Evolutionary conservation across 64 coral and sea anemone species (phyloP).

Genomic region (Montipora cactus): DNA sequence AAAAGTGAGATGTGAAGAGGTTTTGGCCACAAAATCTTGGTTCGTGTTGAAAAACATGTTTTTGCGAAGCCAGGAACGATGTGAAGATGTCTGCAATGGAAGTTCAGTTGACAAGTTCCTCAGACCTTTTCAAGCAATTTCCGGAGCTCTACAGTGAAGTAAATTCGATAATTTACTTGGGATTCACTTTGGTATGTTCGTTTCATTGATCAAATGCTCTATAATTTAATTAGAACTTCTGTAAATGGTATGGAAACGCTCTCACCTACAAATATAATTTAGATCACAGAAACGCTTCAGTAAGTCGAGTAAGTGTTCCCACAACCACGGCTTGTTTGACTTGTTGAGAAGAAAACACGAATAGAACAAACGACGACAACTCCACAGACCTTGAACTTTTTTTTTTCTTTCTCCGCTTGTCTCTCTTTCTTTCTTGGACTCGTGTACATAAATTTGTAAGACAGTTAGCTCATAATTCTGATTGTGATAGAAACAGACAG

Average conservation of each 20-base stretch:
- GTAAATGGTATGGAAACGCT: conserved; percentile 16
- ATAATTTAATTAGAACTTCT: conserved; percentile 9
- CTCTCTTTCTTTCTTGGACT: no score
- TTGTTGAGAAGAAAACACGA: neutral
- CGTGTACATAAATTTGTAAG: no score
- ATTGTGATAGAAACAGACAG: no score
- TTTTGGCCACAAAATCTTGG: conserved; percentile 14
- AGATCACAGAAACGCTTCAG: conserved; percentile 18
- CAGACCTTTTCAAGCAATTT: conserved; percentile 30
- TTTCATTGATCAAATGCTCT: conserved; percentile 30
- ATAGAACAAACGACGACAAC: conserved; percentile 17
- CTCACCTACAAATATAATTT: conserved; percentile 24
- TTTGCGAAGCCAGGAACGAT: conserved; percentile 12
- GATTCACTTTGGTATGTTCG: conserved; percentile 20
- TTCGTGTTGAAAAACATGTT: conserved; percentile 22
- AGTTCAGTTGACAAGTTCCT: conserved; percentile 30
- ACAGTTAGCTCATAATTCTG: no score
- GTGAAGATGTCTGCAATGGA: conserved; percentile 25
- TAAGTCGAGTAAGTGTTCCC: neutral
- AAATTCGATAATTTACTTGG: conserved; percentile 25
- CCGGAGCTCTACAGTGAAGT: conserved; percentile 24
- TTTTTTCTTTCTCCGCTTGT: neutral
- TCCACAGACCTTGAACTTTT: conserved; percentile 16
- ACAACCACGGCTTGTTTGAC: conserved; percentile 4
- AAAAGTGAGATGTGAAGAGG: conserved; percentile 25